phyloP scores from a whole-genome alignment of 2,113 vertebrate genomes.

The Lophotis ruficrista region DNA sequence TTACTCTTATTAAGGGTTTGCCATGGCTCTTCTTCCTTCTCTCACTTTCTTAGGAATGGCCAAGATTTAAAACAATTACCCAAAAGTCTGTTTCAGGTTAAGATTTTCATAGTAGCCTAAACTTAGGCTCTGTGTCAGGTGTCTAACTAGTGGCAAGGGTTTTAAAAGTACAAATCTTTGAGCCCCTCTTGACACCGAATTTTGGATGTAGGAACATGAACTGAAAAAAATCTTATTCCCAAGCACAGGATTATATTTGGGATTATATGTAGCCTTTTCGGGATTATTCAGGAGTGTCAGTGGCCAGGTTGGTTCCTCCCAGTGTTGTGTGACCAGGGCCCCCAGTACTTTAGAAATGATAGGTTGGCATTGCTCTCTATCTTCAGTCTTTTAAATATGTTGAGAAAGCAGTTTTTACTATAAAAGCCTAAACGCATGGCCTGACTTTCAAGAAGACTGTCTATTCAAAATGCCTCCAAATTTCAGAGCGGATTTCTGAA shows the following conservation, averaged over 20 bases:
- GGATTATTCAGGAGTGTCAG: not conserved
- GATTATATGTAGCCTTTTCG: not conserved
- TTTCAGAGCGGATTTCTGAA: not conserved
- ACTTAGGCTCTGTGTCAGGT: not conserved
- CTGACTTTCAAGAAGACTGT: not conserved
- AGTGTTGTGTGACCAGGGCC: rapidly evolving
- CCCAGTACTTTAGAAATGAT: not conserved
- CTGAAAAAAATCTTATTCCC: not conserved
- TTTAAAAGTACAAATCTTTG: not conserved
- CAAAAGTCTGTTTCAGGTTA: not conserved
- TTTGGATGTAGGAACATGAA: not conserved
- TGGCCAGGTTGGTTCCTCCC: not conserved
- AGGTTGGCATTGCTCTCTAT: not conserved
- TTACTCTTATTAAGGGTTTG: not conserved
- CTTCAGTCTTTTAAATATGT: not conserved
- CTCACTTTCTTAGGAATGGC: not conserved
- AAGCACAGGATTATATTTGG: not conserved
- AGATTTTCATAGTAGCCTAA: not conserved
- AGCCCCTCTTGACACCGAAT: not conserved
- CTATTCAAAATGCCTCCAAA: not conserved
- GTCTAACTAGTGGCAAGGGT: not conserved
- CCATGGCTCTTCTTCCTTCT: not conserved
- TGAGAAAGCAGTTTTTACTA: not conserved
- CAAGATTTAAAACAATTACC: not conserved
- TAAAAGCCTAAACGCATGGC: not conserved